phyloP scores from a whole-genome alignment of 2,113 vertebrate genomes.

The Halcyon malimbica region DNA sequence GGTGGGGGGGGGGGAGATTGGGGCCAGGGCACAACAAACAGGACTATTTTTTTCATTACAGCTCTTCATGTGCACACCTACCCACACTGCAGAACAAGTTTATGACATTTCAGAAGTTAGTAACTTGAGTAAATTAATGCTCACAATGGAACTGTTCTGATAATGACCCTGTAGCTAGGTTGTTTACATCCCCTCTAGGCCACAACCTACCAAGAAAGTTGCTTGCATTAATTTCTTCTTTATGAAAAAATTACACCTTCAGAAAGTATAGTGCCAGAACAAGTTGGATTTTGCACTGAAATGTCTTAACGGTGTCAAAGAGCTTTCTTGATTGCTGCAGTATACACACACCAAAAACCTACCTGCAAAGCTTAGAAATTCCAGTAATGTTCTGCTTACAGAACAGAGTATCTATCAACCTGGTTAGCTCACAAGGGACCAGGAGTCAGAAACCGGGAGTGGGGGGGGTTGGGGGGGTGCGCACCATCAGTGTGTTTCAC shows the following conservation, averaged over 20 bases:
- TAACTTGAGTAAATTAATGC: background rate
- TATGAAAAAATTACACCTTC: background rate
- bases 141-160: background rate
- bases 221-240: background rate
- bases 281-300: background rate
- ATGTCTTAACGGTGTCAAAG: background rate
- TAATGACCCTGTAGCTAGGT: background rate
- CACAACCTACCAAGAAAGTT: background rate
- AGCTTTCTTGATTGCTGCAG: background rate
- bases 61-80: background rate
- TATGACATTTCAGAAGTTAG: background rate
- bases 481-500: background rate
- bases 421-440: background rate
- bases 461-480: no score
- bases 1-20: fast-evolving
- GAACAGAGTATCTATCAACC: background rate
- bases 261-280: background rate
- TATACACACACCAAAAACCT: background rate
- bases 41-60: no score
- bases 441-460: background rate
- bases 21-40: fast-evolving
- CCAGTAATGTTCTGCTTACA: background rate
- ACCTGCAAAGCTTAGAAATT: background rate
- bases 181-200: background rate
- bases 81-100: background rate